phyloP scores from a whole-genome alignment of 2,888 invertebrate species.

The Achlya flavicornis region DNA sequence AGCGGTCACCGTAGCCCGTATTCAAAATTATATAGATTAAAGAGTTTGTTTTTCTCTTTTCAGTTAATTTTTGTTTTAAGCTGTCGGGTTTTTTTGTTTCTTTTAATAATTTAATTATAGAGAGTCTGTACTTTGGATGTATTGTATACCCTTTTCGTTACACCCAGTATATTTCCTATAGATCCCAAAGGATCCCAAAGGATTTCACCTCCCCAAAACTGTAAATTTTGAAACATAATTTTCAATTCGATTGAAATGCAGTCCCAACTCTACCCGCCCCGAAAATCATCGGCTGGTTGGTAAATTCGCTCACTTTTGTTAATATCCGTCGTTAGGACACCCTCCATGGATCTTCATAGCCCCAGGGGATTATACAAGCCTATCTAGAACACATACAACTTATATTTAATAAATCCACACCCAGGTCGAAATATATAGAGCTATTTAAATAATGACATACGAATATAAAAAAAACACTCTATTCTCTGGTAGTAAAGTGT shows the following conservation, averaged over 20 bases:
- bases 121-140: too few species aligned
- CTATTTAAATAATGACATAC: too few species aligned
- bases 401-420: neutral
- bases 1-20: too few species aligned
- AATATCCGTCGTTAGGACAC: constrained; percentile 66
- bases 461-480: too few species aligned
- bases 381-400: neutral
- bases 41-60: too few species aligned
- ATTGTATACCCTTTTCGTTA: too few species aligned
- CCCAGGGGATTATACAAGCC: constrained; percentile 7
- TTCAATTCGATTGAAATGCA: constrained; percentile 3
- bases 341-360: constrained; percentile 40
- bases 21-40: too few species aligned
- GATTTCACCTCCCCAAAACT: neutral
- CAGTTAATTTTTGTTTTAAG: too few species aligned
- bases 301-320: constrained; percentile 44
- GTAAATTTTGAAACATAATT: neutral
- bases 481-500: too few species aligned
- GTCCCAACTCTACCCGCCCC: constrained; percentile 19
- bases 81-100: too few species aligned
- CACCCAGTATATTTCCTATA: neutral
- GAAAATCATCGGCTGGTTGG: constrained; percentile 31
- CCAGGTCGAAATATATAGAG: too few species aligned
- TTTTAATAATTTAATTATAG: too few species aligned
- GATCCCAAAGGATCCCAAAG: neutral